A percentile compares a stretch with the other conserved stretches of the same genome.
phyloP scores from a whole-genome alignment of 2,888 invertebrate species.

The Callinectes sapidus region DNA sequence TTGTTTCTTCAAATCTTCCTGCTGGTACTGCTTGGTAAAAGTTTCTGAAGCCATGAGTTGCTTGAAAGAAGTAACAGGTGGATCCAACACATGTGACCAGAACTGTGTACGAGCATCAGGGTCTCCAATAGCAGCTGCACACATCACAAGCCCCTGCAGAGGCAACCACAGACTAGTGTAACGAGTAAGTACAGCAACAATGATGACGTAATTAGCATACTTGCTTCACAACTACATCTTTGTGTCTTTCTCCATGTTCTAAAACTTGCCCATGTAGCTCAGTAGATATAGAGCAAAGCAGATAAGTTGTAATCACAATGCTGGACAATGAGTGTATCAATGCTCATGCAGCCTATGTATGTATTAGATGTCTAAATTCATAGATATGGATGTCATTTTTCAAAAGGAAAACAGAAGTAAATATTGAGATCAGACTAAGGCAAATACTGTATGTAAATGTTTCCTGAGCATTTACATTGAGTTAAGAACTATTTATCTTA shows the following conservation, averaged over 20 bases:
- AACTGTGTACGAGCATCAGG: slow-evolving; percentile 74
- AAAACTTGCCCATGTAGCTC: no score
- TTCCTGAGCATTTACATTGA: no score
- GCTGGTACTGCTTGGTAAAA: slow-evolving; percentile 79
- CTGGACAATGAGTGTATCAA: no score
- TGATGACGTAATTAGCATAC: background rate
- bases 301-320: no score
- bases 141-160: slow-evolving; percentile 69
- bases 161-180: background rate
- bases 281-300: no score
- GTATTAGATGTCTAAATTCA: no score
- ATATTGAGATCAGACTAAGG: no score
- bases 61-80: slow-evolving; percentile 79
- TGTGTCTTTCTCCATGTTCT: background rate
- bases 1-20: slow-evolving; percentile 82
- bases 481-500: no score
- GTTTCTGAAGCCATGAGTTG: slow-evolving; percentile 73
- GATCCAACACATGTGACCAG: slow-evolving; percentile 77
- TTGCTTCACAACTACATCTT: background rate
- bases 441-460: no score
- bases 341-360: no score
- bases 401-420: no score
- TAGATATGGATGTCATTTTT: no score
- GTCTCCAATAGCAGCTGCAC: slow-evolving; percentile 74
- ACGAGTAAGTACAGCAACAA: background rate